Percentiles rank a stretch among this genome's conserved stretches.
These are phyloP conservation scores for Corynorhinus townsendii DNA, from an alignment of 2,113 vertebrate species.

Conservation along the genomic window DNA sequence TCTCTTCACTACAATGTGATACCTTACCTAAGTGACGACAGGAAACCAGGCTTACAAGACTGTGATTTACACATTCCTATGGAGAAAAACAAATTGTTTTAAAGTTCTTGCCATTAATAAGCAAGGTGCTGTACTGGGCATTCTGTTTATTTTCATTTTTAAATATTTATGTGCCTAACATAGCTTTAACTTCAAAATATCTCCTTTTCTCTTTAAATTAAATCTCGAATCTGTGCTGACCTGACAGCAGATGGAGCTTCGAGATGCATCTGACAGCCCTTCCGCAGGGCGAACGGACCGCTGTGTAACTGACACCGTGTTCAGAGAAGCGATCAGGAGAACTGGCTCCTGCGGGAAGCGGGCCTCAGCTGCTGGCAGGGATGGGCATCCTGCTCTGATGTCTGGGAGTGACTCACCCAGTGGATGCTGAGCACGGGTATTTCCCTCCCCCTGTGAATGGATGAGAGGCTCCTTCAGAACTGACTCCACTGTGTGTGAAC, in stretches of 20 bases:
- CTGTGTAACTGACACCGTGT: neutral
- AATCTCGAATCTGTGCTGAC: neutral
- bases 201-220: neutral
- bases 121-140: rapidly evolving
- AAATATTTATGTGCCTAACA: neutral
- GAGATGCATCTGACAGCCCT: neutral
- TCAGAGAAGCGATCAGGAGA: neutral
- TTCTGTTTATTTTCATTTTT: neutral
- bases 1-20: too few relatives aligned
- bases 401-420: neutral
- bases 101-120: neutral
- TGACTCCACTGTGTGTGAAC: rapidly evolving
- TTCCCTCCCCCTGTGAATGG: neutral
- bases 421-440: rapidly evolving
- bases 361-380: neutral
- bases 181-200: neutral
- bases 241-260: neutral
- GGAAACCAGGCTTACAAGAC: neutral
- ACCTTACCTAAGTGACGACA: too few relatives aligned
- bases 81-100: neutral
- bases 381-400: neutral
- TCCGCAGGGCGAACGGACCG: neutral
- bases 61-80: neutral
- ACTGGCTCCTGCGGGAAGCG: neutral
- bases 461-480: neutral